Evolutionary conservation across 2,797 vertebrate species (phyloP).

Genomic region (Hypotaenidia philippensis): DNA sequence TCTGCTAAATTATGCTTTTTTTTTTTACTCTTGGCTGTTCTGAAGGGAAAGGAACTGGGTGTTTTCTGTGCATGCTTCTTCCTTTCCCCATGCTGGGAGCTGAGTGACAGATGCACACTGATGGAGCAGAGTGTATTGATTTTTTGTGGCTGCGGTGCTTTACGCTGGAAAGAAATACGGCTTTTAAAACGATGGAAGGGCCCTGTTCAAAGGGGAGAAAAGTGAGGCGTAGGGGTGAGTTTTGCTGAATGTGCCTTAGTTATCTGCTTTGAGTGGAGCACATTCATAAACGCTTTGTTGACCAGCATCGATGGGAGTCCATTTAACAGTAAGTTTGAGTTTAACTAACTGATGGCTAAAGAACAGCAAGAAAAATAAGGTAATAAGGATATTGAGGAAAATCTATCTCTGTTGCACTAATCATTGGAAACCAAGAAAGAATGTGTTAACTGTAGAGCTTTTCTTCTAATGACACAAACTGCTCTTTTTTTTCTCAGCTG

Average conservation of each 20-base stretch:
- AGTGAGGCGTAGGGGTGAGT: neutral
- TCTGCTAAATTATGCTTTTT: constrained; percentile 53
- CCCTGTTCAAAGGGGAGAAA: neutral
- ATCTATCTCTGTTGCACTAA: neutral
- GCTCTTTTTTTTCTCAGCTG: neutral
- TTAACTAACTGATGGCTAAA: neutral
- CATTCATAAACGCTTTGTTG: neutral
- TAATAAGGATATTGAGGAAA: neutral
- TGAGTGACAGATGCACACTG: constrained; percentile 44
- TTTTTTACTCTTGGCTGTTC: constrained; percentile 24
- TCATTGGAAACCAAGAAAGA: neutral
- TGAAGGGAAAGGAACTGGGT: neutral
- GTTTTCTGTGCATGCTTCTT: neutral
- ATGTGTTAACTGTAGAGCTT: neutral
- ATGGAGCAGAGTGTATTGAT: constrained; percentile 48
- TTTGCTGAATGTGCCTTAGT: neutral
- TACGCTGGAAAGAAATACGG: constrained; percentile 41
- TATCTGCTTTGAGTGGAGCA: constrained; percentile 11
- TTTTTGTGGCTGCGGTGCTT: constrained; percentile 39
- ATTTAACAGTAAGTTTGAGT: neutral
- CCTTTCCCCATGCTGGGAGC: neutral
- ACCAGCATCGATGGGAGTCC: neutral
- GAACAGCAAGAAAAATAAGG: neutral
- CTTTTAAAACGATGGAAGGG: constrained; percentile 18
- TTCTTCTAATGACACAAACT: neutral